phyloP scores from a whole-genome alignment of 2,797 vertebrate species.

The Pterois miles region DNA sequence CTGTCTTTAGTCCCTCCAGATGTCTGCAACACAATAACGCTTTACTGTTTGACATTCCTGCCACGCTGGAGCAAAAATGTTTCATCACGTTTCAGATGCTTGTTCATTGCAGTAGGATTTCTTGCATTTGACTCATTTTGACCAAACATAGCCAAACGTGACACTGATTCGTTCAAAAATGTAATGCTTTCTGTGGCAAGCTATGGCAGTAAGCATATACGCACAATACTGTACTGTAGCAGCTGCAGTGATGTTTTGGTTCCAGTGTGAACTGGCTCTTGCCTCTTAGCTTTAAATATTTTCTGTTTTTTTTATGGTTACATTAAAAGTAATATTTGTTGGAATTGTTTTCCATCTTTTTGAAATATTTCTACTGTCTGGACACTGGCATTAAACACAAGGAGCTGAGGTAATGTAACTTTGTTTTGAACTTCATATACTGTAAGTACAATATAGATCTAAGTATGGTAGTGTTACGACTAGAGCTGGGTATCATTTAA shows the following conservation, averaged over 20 bases:
- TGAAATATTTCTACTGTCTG: background rate
- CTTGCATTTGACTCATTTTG: background rate
- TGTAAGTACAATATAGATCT: background rate
- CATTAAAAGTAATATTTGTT: background rate
- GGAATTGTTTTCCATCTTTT: background rate
- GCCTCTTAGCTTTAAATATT: background rate
- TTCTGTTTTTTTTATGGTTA: background rate
- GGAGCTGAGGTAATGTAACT: background rate
- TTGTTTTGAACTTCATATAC: slow-evolving; percentile 4
- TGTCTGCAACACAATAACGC: background rate
- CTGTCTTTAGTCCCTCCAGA: background rate
- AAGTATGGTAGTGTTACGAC: background rate
- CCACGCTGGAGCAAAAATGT: background rate
- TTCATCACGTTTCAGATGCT: background rate
- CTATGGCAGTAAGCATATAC: background rate
- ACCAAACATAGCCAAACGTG: background rate
- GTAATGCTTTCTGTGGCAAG: background rate
- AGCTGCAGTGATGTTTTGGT: background rate
- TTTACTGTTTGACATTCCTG: background rate
- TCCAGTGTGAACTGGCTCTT: background rate
- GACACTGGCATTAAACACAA: background rate
- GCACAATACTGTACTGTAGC: background rate
- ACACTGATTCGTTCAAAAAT: background rate
- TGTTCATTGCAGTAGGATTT: background rate
- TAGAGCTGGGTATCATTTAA: no score